These are phyloP conservation scores for Norana najaformis DNA, from an alignment of 2,888 invertebrate species.

Conservation along the genomic window DNA sequence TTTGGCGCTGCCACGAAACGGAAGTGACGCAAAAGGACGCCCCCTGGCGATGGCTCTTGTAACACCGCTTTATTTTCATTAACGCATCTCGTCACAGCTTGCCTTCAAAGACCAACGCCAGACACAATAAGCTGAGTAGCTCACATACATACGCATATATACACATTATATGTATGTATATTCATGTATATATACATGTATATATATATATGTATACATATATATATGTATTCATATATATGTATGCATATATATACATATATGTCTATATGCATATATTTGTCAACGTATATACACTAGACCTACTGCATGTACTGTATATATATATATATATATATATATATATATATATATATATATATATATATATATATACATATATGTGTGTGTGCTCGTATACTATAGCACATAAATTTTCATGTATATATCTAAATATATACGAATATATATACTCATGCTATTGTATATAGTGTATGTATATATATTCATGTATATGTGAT, in stretches of 20 bases:
- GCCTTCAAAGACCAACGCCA: neutral
- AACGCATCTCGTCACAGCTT: neutral
- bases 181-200: neutral
- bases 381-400: too few species aligned
- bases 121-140: too few species aligned
- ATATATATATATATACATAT: too few species aligned
- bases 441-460: neutral
- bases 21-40: neutral
- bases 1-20: neutral
- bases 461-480: neutral
- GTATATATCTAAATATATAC: neutral
- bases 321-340: neutral
- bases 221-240: neutral
- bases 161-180: too few species aligned
- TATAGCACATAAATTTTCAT: too few species aligned
- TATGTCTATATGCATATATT: too few species aligned
- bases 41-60: neutral
- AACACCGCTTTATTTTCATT: neutral
- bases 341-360: too few species aligned
- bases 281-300: too few species aligned
- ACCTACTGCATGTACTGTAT: too few species aligned
- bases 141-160: too few species aligned
- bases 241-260: neutral
- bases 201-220: neutral
- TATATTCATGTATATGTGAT: too few species aligned